Base-by-base conservation (phyloP, 2,113 vertebrate species). In the Micromys minutus region DNA sequence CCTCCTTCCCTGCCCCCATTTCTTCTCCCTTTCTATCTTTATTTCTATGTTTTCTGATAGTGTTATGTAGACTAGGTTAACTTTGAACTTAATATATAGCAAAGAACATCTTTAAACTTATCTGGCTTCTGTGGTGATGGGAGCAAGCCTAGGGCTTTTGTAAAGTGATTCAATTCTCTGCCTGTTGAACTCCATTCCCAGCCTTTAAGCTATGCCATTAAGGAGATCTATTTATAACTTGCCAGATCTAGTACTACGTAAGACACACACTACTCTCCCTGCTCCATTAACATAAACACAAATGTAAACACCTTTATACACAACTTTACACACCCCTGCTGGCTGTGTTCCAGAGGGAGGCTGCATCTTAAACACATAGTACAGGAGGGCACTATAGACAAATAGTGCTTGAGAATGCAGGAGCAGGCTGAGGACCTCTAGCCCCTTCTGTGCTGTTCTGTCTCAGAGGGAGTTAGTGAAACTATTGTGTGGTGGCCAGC, bases 181-280 rank as follows among this genome's bases (percentile, higher is more conserved):
- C 11, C 42, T 52, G 24, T 36, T 34, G 19, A 36, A 24, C 63
- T 86, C 39, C 29, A 67, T 12, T 6, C 29, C 29, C 31, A 26
- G 19, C 29, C 63, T 47, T 93, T 80, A 93, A 95, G 22, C 69
- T 93, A 4, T 90, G 8, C 31, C 76, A 67, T 67, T 67, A 67
- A 67, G 31, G 65, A 67, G 65, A 67, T 67, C 15, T 86, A 42
- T 95, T 86, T 91, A 63, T 96, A 57, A 91, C 57, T 87, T 92
- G 69, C 34, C 24, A 52, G 45, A 26, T 59, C 45, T 39, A 55
- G 21, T 91, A 83, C 80, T 87, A 13, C 74, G 34, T 59, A 75
- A 95, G n/a, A 71, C 22, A 80, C 50, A 65, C 4, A 84, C 39
- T 19, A 31, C 42, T 16, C 11, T n/a, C 16, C 59, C 17, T 85